Evolutionary conservation across 2,113 vertebrate genomes (phyloP).

Genomic region (Caranx ignobilis): DNA sequence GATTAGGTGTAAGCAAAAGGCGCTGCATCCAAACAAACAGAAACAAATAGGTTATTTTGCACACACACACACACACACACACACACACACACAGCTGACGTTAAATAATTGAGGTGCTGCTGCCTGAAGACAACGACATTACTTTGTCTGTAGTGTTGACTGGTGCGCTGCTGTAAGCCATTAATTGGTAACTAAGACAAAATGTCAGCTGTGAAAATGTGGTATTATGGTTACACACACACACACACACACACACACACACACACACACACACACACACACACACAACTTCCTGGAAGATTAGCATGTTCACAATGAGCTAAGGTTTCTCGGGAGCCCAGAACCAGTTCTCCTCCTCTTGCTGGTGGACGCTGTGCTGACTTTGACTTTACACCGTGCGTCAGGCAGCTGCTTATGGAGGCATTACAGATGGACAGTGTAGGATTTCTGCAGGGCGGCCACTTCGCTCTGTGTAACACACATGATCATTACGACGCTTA

Average conservation of each 20-base stretch:
- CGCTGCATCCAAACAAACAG: conserved; percentile 47
- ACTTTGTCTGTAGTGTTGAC: conserved; percentile 49
- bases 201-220: conserved; percentile 62
- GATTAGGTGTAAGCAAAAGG: conserved; percentile 53
- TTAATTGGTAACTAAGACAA: conserved; percentile 59
- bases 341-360: conserved; percentile 30
- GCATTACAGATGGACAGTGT: conserved; percentile 6
- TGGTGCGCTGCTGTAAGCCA: conserved; percentile 42
- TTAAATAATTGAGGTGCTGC: conserved; percentile 59
- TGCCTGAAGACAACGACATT: conserved; percentile 52
- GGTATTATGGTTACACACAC: conserved; percentile 21
- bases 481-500: not conserved
- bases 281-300: conserved; percentile 22
- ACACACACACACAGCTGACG: conserved; percentile 27
- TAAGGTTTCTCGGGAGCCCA: conserved; percentile 5
- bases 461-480: not conserved
- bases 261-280: conserved; percentile 27
- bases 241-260: conserved; percentile 11
- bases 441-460: not conserved
- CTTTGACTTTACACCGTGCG: conserved; percentile 28
- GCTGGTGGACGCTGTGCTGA: not conserved
- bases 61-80: not conserved
- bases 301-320: conserved; percentile 15
- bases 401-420: not conserved
- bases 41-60: conserved; percentile 57